Conservation (phyloP, 2,113 vertebrate genomes). For the Toxotes jaculatrix region DNA sequence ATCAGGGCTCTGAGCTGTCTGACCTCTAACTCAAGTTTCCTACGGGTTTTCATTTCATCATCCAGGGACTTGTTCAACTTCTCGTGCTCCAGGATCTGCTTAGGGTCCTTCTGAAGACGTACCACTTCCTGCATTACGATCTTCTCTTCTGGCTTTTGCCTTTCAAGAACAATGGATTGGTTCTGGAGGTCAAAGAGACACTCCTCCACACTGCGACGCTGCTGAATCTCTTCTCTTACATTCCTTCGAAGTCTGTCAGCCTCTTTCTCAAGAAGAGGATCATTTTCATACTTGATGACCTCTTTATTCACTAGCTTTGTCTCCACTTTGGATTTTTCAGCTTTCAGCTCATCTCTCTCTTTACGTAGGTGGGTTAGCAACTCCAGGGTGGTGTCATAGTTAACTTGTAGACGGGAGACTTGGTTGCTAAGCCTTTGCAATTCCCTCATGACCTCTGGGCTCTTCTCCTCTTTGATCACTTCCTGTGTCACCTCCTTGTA, state of each 20-base stretch:
- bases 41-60: slow-evolving; percentile 86
- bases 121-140: slow-evolving; percentile 90
- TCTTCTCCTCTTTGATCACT: slow-evolving; percentile 92
- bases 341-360: slow-evolving; percentile 90
- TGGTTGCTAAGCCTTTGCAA: slow-evolving; percentile 90
- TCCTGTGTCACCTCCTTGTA: slow-evolving; percentile 91
- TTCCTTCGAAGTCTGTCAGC: slow-evolving; percentile 88
- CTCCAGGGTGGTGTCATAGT: slow-evolving; percentile 83
- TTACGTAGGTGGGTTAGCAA: slow-evolving; percentile 88
- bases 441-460: slow-evolving; percentile 92
- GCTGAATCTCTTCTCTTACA: slow-evolving; percentile 87
- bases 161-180: slow-evolving; percentile 90
- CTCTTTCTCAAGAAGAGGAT: slow-evolving; percentile 94
- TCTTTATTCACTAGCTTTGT: slow-evolving; percentile 91
- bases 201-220: slow-evolving; percentile 88
- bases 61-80: slow-evolving; percentile 88
- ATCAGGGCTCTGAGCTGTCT: slow-evolving; percentile 85
- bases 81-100: slow-evolving; percentile 88
- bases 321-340: slow-evolving; percentile 92
- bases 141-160: slow-evolving; percentile 92
- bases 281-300: slow-evolving; percentile 91
- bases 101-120: slow-evolving; percentile 90
- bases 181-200: slow-evolving; percentile 90
- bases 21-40: slow-evolving; percentile 89
- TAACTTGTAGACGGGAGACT: slow-evolving; percentile 87